Evolutionary conservation across 1,140 invertebrate species (phyloP).

Genomic region (Daktulosphaira vitifoliae): DNA sequence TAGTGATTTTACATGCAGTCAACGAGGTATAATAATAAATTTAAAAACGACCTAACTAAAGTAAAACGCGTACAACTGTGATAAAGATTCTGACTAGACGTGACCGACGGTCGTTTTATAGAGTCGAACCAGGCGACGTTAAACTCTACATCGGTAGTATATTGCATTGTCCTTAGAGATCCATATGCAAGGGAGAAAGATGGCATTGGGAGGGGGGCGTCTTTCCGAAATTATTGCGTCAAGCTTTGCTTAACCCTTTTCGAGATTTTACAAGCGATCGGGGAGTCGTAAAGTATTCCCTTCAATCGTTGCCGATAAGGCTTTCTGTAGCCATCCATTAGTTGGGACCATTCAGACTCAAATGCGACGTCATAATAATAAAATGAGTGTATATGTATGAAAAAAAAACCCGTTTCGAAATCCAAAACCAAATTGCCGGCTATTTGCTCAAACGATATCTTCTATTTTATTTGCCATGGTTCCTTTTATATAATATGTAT

Average conservation of each 20-base stretch:
- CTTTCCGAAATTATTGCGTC: constrained; percentile 31
- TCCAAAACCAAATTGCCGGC: constrained; percentile 14
- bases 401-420: constrained; percentile 1
- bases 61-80: too few species aligned
- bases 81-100: neutral
- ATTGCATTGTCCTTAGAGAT: constrained; percentile 6
- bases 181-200: neutral
- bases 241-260: constrained; percentile 27
- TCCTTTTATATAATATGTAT: constrained; percentile 20
- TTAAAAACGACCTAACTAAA: too few species aligned
- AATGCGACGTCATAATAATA: constrained; percentile 12
- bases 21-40: too few species aligned
- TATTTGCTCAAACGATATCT: constrained; percentile 22
- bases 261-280: constrained; percentile 31
- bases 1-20: too few species aligned
- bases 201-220: neutral
- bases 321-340: constrained; percentile 17
- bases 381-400: constrained; percentile 4
- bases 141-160: neutral
- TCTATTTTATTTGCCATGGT: constrained; percentile 5
- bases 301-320: constrained; percentile 28
- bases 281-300: constrained; percentile 29
- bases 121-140: neutral
- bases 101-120: neutral
- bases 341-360: neutral